Conservation (phyloP, 1,140 invertebrate species). For the Nomia melanderi region DNA sequence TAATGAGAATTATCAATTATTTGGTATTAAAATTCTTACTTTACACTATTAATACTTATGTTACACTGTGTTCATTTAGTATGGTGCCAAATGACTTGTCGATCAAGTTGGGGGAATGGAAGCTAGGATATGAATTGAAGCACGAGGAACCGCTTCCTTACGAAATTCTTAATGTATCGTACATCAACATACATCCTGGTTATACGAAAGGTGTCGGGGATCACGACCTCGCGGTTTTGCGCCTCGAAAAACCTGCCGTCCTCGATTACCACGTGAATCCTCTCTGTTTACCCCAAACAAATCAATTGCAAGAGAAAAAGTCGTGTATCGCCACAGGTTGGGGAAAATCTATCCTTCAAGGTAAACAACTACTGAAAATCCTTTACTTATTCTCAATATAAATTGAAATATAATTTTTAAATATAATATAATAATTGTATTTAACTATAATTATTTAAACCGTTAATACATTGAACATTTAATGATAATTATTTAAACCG, state of each 20-base stretch:
- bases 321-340: conserved; percentile 90
- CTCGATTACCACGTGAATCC: conserved; percentile 87
- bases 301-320: conserved; percentile 65
- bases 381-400: too few species aligned
- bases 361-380: conserved; percentile 76
- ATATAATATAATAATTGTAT: too few species aligned
- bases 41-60: too few species aligned
- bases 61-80: conserved; percentile 71
- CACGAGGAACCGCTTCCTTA: conserved; percentile 89
- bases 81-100: conserved; percentile 85
- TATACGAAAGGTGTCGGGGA: conserved; percentile 84
- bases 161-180: conserved; percentile 87
- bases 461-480: too few species aligned
- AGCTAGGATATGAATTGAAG: conserved; percentile 86
- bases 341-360: conserved; percentile 89
- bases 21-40: too few species aligned
- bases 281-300: conserved; percentile 84
- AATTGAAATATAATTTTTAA: too few species aligned
- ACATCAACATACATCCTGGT: conserved; percentile 87
- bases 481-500: too few species aligned
- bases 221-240: conserved; percentile 88
- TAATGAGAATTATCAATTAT: too few species aligned
- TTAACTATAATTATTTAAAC: too few species aligned
- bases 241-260: conserved; percentile 83
- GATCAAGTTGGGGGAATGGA: conserved; percentile 92